Evolutionary conservation across 2,113 vertebrate genomes (phyloP), one percentile per base, ranked within the genome.

Genomic region (Chionodraco myersi): DNA sequence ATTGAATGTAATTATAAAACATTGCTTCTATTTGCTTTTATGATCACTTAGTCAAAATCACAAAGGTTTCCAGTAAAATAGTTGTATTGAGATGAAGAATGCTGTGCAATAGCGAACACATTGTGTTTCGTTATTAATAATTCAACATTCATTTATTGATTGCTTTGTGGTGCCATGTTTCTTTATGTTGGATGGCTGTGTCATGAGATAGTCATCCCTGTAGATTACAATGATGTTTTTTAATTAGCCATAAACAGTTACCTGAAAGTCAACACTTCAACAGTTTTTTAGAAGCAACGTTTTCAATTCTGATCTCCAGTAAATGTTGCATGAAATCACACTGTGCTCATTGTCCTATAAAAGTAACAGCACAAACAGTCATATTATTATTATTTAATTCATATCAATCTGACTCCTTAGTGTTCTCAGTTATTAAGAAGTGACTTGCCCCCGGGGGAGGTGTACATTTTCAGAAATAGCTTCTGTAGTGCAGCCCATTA

Each of bases 101-200:
- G 23, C n/a, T 47, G 6, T 26, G 16, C 30, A 30, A 21, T 16
- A 63, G 11, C 23, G 16, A 54, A 34, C 48, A 45, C 13, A 23
- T 68, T 59, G 18, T 10, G 30, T 61, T 61, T 15, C 12, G 36
- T 70, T 9, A 69, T 69, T 10, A 36, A 56, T 70, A 36, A 78
- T 70, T 36, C 4, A 71, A 5, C 2, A 8, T 47, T 47, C 2
- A 70, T 70, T 61, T 21, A 62, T 69, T 21, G 21, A 68, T 67
- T 3, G 14, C n/a, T 54, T 53, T 48, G 3, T 75, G 21, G 48
- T 57, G 64, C 52, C 57, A 67, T 21, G 30, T 30, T 30, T 30
- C 30, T 30, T 30, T 30, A 30, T 30, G 30, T 11, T 2, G 0
- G 14, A 52, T 30, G 11, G 16, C 44, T 58, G 23, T 30, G 23